These are phyloP conservation scores for Tiliacea aurago DNA, from an alignment of 2,888 invertebrate genomes.

Conservation along the genomic window DNA sequence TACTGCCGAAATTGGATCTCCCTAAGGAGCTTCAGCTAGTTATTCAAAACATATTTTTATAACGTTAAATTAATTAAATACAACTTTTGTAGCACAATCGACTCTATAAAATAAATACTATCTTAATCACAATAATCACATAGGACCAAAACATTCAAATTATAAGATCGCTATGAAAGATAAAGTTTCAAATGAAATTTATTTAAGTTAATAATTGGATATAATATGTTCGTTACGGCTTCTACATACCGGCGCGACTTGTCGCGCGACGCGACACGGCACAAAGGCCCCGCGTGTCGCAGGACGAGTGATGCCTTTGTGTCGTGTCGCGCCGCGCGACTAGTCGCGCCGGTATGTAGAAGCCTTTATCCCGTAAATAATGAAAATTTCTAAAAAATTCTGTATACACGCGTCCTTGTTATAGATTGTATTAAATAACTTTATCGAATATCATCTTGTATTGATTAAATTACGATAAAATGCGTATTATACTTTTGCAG, in stretches of 20 bases:
- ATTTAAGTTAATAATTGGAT: constrained; percentile 25
- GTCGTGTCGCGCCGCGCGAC: no score
- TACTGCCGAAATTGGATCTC: no score
- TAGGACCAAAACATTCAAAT: constrained; percentile 12
- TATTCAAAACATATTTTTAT: not conserved
- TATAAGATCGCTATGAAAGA: constrained; percentile 26
- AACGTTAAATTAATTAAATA: not conserved
- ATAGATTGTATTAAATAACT: constrained; percentile 26
- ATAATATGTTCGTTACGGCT: not conserved
- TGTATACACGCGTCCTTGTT: not conserved
- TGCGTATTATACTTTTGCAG: constrained; percentile 34
- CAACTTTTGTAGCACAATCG: not conserved
- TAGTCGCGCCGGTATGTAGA: no score
- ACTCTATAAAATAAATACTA: not conserved
- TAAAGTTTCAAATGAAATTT: constrained; percentile 34
- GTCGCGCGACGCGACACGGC: no score
- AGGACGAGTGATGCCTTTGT: no score
- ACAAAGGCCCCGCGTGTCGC: no score
- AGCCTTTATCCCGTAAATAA: not conserved
- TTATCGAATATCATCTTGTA: constrained; percentile 31
- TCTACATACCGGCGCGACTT: no score
- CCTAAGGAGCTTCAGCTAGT: no score
- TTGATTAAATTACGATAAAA: constrained; percentile 42
- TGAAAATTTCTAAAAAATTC: not conserved
- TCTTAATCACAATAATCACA: not conserved